A percentile compares a stretch with the other conserved stretches of the same genome.
phyloP scores from a whole-genome alignment of 2,888 invertebrate species.

The Dromius quadrimaculatus region DNA sequence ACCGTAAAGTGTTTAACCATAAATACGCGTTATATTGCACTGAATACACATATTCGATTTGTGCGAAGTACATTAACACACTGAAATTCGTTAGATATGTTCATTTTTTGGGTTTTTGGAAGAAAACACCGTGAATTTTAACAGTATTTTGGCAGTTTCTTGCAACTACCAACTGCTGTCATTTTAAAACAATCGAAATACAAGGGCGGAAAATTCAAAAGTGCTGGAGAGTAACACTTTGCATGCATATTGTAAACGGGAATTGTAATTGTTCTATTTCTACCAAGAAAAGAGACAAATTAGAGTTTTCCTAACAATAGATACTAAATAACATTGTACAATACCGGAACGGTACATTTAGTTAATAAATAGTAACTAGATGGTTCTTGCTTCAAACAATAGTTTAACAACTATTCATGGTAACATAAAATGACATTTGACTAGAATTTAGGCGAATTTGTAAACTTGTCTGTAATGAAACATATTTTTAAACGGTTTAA shows the following conservation, averaged over 20 bases:
- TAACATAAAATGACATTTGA: slow-evolving; percentile 38
- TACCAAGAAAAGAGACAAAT: slow-evolving; percentile 42
- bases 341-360: slow-evolving; percentile 46
- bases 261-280: slow-evolving; percentile 30
- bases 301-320: slow-evolving; percentile 48
- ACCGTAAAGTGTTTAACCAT: slow-evolving; percentile 31
- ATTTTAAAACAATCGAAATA: slow-evolving; percentile 7
- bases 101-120: slow-evolving; percentile 45
- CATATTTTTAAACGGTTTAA: too few species aligned
- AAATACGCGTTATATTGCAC: slow-evolving; percentile 51
- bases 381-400: slow-evolving; percentile 27
- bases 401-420: slow-evolving; percentile 33
- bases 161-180: too few species aligned
- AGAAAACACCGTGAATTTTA: slow-evolving; percentile 47
- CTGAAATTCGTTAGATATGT: slow-evolving; percentile 49
- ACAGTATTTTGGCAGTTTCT: slow-evolving; percentile 18
- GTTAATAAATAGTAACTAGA: slow-evolving; percentile 44
- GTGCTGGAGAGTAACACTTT: slow-evolving; percentile 13
- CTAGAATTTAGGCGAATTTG: slow-evolving; percentile 18
- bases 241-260: slow-evolving; percentile 31
- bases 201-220: slow-evolving; percentile 18
- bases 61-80: slow-evolving; percentile 51
- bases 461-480: too few species aligned
- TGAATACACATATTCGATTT: slow-evolving; percentile 50
- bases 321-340: slow-evolving; percentile 54